Base-by-base conservation (phyloP, 2,113 vertebrate genomes). In the Shinisaurus crocodilurus region DNA sequence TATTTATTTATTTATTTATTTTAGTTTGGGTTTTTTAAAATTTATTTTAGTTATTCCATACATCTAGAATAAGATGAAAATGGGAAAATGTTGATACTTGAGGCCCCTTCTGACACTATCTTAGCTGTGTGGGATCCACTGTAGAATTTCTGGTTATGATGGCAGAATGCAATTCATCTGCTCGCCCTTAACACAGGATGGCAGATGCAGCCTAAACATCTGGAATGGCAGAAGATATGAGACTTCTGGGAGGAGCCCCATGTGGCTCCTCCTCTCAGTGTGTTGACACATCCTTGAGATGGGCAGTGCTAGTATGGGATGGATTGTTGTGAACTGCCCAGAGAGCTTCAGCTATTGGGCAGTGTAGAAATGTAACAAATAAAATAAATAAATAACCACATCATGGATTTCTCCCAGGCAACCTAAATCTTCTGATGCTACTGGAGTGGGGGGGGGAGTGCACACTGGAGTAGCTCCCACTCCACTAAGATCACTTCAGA, bases 31-130 rank as follows among this genome's bases (percentile, higher is more conserved):
- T n/a, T n/a, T 93, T 12, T 67, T 88, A 85, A 5, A 75, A 45
- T 74, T 67, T 57, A 92, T 94, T 63, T 85, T 40, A 60, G 67
- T 43, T 88, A 45, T 74, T 86, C 92, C 82, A 18, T 69, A 60
- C 2, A 37, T 72, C 91, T 65, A 91, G 45, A 86, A 60, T 75
- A 65, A 3, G 65, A 86, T 83, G 82, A 45, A 45, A 79, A 80
- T 10, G 20, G 13, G 15, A 84, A 27, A 67, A 45, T 32, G 5
- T 29, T 9, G 0, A 67, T 43, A 76, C 16, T 23, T 87, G 27
- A n/a, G 70, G 3, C 57, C 27, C 9, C 16, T n/a, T 81, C 45
- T 9, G 5, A 80, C 37, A 34, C 37, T 48, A 37, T 69, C 34
- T 80, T n/a, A 48, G 40, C 43, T 34, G 9, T 34, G 3, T 48